These are phyloP conservation scores for Parauchenoglanis ngamensis DNA, from an alignment of 2,797 vertebrate genomes.

Conservation along the genomic window DNA sequence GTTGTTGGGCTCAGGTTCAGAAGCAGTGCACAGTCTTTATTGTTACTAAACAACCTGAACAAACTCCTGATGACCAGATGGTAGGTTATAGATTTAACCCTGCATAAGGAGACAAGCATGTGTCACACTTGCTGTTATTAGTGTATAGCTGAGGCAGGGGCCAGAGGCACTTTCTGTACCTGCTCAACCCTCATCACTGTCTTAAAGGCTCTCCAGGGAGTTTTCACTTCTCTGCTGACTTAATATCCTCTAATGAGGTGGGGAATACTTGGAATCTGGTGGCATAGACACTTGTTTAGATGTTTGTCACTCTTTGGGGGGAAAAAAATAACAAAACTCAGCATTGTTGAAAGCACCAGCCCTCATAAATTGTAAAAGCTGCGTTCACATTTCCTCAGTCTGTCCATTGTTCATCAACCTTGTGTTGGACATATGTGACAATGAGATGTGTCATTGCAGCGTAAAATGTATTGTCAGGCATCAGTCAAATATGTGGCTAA, in stretches of 20 bases:
- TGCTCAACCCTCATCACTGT: conserved; percentile 44
- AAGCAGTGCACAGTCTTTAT: conserved; percentile 24
- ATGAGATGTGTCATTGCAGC: conserved; percentile 32
- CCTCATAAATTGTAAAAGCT: conserved; percentile 8
- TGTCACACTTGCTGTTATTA: conserved; percentile 48
- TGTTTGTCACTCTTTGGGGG: conserved; percentile 14
- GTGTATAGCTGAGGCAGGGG: conserved; percentile 33
- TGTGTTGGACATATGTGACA: conserved; percentile 37
- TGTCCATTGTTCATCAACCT: conserved; percentile 50
- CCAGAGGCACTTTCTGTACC: conserved; percentile 48
- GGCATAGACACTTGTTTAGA: conserved; percentile 31
- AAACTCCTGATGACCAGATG: conserved; percentile 36
- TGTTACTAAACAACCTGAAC: conserved; percentile 48
- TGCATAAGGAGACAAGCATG: conserved; percentile 26
- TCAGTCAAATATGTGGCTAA: conserved; percentile 41
- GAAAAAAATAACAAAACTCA: neutral
- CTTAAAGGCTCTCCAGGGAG: conserved; percentile 43
- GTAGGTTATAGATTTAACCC: conserved; percentile 47
- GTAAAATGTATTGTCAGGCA: conserved; percentile 41
- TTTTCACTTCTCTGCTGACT: conserved; percentile 50
- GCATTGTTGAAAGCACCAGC: conserved; percentile 11
- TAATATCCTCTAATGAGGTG: conserved; percentile 57
- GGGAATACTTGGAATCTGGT: conserved; percentile 44
- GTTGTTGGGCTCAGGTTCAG: conserved; percentile 6
- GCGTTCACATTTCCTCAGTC: conserved; percentile 37